phyloP scores from a whole-genome alignment of 2,113 vertebrate species.

The Cacatua alba region DNA sequence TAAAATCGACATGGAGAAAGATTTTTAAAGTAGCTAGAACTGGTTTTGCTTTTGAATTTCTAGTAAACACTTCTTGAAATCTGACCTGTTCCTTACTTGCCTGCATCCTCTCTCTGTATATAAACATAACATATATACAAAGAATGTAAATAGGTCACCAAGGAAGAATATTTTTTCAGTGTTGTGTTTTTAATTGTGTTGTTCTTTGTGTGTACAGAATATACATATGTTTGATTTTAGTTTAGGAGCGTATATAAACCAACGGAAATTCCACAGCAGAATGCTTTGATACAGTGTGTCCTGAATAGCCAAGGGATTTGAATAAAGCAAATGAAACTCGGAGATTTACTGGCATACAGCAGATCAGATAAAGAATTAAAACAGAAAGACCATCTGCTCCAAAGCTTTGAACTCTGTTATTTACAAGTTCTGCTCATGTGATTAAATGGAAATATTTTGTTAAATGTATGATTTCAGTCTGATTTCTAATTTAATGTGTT shows the following conservation, averaged over 20 bases:
- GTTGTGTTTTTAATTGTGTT: not conserved
- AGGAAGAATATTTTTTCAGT: not conserved
- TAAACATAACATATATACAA: not conserved
- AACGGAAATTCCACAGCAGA: conserved; percentile 6
- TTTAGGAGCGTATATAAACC: not conserved
- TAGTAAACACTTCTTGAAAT: not conserved
- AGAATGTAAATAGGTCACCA: not conserved
- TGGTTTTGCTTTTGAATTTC: not conserved
- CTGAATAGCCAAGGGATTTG: conserved; percentile 74
- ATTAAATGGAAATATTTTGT: conserved; percentile 52
- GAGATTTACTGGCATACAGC: conserved; percentile 77
- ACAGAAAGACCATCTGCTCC: conserved; percentile 84
- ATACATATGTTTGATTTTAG: not conserved
- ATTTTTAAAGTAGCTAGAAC: not conserved
- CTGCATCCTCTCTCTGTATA: not conserved
- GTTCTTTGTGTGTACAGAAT: not conserved
- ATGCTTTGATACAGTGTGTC: conserved; percentile 29
- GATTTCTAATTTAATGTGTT: not conserved
- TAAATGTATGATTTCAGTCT: not conserved
- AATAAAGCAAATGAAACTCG: conserved; percentile 71
- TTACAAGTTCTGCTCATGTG: conserved; percentile 45
- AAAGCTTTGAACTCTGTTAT: conserved; percentile 69
- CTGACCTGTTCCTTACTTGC: not conserved
- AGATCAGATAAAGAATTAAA: conserved; percentile 76
- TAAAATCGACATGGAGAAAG: not conserved